These are phyloP conservation scores for Nyctibius grandis DNA, from an alignment of 2,797 vertebrate species.

Conservation along the genomic window DNA sequence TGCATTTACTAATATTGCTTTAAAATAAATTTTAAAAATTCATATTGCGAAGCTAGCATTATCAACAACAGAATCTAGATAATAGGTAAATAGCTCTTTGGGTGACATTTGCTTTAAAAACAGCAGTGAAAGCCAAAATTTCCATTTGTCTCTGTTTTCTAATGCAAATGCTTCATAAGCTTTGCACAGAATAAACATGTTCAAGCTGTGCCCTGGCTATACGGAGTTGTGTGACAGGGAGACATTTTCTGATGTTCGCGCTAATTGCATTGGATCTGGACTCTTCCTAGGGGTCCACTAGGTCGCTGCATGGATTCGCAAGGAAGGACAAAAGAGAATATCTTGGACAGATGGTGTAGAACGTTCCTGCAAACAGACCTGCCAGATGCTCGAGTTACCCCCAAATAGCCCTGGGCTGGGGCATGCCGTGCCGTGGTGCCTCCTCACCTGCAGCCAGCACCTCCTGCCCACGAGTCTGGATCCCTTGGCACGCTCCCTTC, in stretches of 20 bases:
- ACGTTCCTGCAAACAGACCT: background rate
- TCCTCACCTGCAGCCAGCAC: background rate
- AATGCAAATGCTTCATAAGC: constrained; percentile 42
- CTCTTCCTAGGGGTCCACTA: constrained; percentile 7
- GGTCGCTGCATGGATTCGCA: background rate
- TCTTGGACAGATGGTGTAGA: constrained; percentile 13
- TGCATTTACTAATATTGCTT: constrained; percentile 15
- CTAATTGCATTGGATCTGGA: constrained; percentile 32
- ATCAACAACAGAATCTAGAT: constrained; percentile 35
- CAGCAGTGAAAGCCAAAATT: constrained; percentile 43
- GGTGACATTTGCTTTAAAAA: constrained; percentile 50
- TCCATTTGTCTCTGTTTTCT: constrained; percentile 56
- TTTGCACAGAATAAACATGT: constrained; percentile 31
- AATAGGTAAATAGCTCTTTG: constrained; percentile 49
- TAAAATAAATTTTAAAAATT: constrained; percentile 28
- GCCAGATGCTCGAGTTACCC: background rate
- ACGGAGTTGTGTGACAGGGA: background rate
- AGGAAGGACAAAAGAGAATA: background rate
- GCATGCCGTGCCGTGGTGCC: fast-evolving
- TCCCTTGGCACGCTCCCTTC: background rate
- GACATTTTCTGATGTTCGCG: background rate
- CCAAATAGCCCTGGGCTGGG: background rate
- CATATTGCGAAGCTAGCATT: background rate
- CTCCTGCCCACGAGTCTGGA: background rate
- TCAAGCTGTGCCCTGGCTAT: constrained; percentile 43